Base-by-base conservation (phyloP, 2,888 invertebrate genomes). In the Thyatira batis region DNA sequence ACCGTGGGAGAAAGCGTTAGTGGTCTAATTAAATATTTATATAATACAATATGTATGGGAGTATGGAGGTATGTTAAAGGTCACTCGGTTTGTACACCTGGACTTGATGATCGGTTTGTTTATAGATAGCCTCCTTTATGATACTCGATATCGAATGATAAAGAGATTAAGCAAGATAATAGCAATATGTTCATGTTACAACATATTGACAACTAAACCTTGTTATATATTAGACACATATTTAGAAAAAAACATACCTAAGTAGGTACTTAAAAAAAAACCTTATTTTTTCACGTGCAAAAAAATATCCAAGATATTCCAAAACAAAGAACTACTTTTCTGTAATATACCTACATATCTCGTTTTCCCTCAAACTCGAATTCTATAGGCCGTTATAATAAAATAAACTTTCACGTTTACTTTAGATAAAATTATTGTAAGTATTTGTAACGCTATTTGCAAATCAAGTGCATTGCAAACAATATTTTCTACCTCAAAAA, bases 21-120 rank as follows among this genome's bases (percentile, higher is more conserved):
- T 61, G 72, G 64, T 60, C 73, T 86, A 86, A 89, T 89, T 87
- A 86, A 89, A 88, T 89, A 89, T 89, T 84, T 84, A 88, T 85
- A 75, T 60, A 71, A 78, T 75, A 70, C 69, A 62, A 65, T 72
- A 66, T 67, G 60, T 65, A 76, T 78, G 71, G 73, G 77, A 83
- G 81, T 78, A 82, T 78, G 70, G 73, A 77, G 83, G 82, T 78
- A 82, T 80, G 74, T 68, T 64, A 85, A 85, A 88, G 86, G 85
- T 85, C 81, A 39, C 17, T 33, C 11, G 6, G 61, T 57, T 50
- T 52, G 69, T 56, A 78, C 89, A 89, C 88, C 89, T 89, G 89
- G 85, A 66, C 63, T 62, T 50, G 63, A 56, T 63, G 48, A 59
- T 61, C 58, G 60, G 53, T 55, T 27, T 46, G 17, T 27, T 27